Evolutionary conservation across 64 coral and sea anemone genomes (phyloP).

Genomic region (Pocillopora damicornis): DNA sequence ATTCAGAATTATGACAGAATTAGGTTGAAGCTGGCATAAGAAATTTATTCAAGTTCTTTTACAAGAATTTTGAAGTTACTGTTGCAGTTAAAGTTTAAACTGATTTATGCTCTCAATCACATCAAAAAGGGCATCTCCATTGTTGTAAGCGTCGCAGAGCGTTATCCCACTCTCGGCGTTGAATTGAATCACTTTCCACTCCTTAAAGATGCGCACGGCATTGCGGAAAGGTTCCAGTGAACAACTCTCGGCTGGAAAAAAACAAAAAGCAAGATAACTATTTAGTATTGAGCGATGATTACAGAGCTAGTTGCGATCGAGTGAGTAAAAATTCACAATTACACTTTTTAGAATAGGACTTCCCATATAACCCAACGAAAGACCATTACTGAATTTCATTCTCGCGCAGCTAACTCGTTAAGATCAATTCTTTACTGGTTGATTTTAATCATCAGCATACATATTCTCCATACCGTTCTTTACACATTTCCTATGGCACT

Average conservation of each 20-base stretch:
- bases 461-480: too few relatives aligned
- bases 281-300: neutral
- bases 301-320: too few relatives aligned
- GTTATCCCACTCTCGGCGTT: neutral
- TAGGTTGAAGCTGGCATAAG: neutral
- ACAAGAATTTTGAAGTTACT: neutral
- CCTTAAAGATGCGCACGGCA: constrained; percentile 75
- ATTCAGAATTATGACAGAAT: neutral
- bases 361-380: too few relatives aligned
- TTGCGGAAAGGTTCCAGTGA: constrained; percentile 78
- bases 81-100: constrained; percentile 56
- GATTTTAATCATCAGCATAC: too few relatives aligned
- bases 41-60: neutral
- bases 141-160: constrained; percentile 51
- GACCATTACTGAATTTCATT: too few relatives aligned
- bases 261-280: neutral
- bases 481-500: too few relatives aligned
- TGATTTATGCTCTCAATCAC: constrained; percentile 65
- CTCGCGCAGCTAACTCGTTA: too few relatives aligned
- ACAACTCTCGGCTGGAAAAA: constrained; percentile 75
- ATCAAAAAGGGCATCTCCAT: constrained; percentile 62
- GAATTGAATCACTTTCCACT: constrained; percentile 50
- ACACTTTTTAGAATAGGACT: too few relatives aligned
- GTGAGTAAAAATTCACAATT: too few relatives aligned
- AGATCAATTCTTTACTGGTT: too few relatives aligned